Evolutionary conservation across 2,888 invertebrate genomes (phyloP).

Genomic region (Dryobotodes eremita): DNA sequence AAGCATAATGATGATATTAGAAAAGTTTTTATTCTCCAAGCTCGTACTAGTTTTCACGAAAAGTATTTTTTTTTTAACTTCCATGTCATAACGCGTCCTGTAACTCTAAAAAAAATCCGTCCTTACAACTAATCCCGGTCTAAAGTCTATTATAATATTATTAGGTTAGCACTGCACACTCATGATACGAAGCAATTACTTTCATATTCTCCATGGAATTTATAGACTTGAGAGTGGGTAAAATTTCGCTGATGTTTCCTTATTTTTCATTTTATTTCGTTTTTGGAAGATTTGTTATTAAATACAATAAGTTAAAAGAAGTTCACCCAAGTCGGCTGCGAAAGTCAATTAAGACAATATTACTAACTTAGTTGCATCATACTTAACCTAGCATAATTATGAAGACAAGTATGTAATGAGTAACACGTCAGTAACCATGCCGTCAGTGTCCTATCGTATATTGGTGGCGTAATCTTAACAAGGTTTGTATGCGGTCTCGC

Average conservation of each 20-base stretch:
- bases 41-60: not conserved
- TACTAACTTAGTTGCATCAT: not conserved
- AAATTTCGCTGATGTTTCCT: not conserved
- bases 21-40: not conserved
- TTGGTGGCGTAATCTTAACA: constrained; percentile 53
- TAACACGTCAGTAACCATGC: not conserved
- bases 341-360: not conserved
- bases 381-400: not conserved
- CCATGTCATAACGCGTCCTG: not conserved
- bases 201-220: not conserved
- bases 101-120: too few species aligned
- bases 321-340: not conserved
- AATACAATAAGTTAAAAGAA: not conserved
- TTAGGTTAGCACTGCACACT: constrained; percentile 20
- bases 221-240: not conserved
- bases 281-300: not conserved
- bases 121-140: not conserved
- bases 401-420: not conserved
- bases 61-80: not conserved
- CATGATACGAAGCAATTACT: constrained; percentile 22
- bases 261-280: not conserved
- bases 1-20: not conserved
- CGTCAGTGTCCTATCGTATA: not conserved
- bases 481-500: constrained; percentile 42
- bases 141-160: constrained; percentile 19